Base-by-base conservation (phyloP, 2,888 invertebrate genomes). In the Tinea semifulvella region DNA sequence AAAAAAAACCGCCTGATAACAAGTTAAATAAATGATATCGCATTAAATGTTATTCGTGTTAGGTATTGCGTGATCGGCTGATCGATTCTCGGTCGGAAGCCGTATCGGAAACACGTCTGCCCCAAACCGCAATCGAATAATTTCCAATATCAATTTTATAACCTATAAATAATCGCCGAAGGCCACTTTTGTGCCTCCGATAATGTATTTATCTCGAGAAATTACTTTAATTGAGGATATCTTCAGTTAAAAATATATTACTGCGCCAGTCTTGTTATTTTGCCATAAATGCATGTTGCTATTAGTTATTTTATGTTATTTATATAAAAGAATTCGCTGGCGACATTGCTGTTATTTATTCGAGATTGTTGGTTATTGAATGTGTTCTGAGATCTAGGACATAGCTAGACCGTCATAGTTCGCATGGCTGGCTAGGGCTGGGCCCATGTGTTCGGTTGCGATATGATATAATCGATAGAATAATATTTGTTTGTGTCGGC, bases 51-150 rank as follows among this genome's bases (percentile, higher is more conserved):
- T 27, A 27, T 36, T 36, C 17, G 36, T 36, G 16, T 35, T 10
- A n/a, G 8, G 17, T 8, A 20, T 76, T 70, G 77, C 76, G 77
- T 76, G 79, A 72, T 67, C 67, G 57, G 54, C 45, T 45, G 46
- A 46, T 57, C 57, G 56, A 63, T 69, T 68, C 36, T 4, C 36
- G 18, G 36, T 36, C 36, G 36, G 77, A 79, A 79, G 67, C 70
- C 64, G 66, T 66, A 55, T 68, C 66, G 76, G 79, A 79, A 73
- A 73, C 75, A 74, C 76, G 77, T 76, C 73, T 75, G 65, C 59
- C 65, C 65, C 59, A 69, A 74, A 80, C 79, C 77, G 65, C 80
- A 79, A 67, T 59, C 57, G 65, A 68, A 68, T 68, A 69, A 73
- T 75, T 71, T 71, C 66, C 71, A n/a, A n/a, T n/a, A n/a, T n/a